Base-by-base conservation (phyloP, 1,140 invertebrate species). In the Brachionus koreanus region DNA sequence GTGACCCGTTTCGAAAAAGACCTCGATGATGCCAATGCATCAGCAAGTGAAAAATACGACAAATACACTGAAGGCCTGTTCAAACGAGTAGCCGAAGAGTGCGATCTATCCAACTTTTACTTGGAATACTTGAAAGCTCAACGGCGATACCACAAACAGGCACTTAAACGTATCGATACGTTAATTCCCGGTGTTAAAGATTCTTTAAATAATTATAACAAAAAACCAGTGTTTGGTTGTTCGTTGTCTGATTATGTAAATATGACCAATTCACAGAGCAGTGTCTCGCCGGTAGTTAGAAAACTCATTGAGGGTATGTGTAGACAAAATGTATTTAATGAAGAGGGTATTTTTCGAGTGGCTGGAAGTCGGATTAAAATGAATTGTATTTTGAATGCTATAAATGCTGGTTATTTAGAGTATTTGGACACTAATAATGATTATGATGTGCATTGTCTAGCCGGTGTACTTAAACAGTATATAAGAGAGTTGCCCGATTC, bases 281-380 rank as follows among this genome's bases (percentile, higher is more conserved):
- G 35, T 79, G 76, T 79, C 6, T 79, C 76, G 7, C 76, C 76
- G n/a, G 76, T 79, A 23, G 57, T 79, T 37, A 57, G 37, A 42
- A 57, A 65, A 61, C 37, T 79, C 23, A 79, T 79, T 35, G 76
- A 79, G 23, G 49, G 49, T 65, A 79, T 79, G 76, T 79, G 61
- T 43, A 79, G 57, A 13, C 76, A 79, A 57, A 49, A 79, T 25
- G 76, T 65, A 29, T 79, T 79, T 25, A 61, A 79, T n/a, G 76
- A 79, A 79, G 76, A 79, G 57, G 76, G 76, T 6, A 79, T 79
- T n/a, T 79, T 79, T 25, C 76, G 76, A 1, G 49, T 79, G 5
- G 61, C 76, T 37, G 76, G 76, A n/a, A 79, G 76, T 65, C 76
- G 76, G 0, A 79, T 79, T n/a, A 79, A 79, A 79, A 79, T 79